Conservation (phyloP, 2,797 vertebrate genomes). For the Siniperca undulata region DNA sequence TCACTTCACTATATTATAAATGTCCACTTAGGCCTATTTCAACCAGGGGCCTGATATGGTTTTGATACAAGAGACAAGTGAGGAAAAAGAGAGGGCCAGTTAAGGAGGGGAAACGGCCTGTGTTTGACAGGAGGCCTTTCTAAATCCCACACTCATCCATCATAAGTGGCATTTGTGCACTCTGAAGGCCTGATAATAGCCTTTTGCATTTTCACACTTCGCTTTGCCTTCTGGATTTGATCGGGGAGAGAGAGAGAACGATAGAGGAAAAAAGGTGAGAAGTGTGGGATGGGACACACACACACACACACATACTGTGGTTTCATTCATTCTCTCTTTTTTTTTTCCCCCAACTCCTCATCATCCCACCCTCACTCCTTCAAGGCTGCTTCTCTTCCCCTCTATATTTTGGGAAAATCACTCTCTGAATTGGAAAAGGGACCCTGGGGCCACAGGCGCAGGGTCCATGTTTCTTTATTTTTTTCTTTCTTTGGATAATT, state of each 20-base stretch:
- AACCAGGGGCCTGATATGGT: slow-evolving; percentile 53
- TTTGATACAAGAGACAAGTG: slow-evolving; percentile 68
- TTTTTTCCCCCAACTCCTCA: slow-evolving; percentile 45
- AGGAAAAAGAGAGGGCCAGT: slow-evolving; percentile 53
- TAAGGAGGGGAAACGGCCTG: slow-evolving; percentile 55
- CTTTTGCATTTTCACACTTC: slow-evolving; percentile 88
- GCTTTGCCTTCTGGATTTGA: slow-evolving; percentile 76
- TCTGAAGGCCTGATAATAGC: slow-evolving; percentile 92
- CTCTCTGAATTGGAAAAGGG: slow-evolving; percentile 94
- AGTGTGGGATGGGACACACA: slow-evolving; percentile 31
- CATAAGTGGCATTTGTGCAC: slow-evolving; percentile 87
- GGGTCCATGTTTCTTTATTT: slow-evolving; percentile 64
- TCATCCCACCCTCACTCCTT: slow-evolving; percentile 71
- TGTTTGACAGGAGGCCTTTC: slow-evolving; percentile 82
- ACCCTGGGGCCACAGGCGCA: slow-evolving; percentile 89
- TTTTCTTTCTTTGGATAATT: slow-evolving; percentile 91
- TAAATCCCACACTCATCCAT: slow-evolving; percentile 86
- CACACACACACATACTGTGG: slow-evolving; percentile 5
- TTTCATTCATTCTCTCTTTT: slow-evolving; percentile 58
- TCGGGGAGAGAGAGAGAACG: slow-evolving; percentile 45
- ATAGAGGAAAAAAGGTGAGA: slow-evolving; percentile 48
- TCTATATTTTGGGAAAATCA: slow-evolving; percentile 87
- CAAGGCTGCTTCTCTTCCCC: slow-evolving; percentile 77
- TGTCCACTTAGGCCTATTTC: slow-evolving; percentile 54
- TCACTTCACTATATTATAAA: slow-evolving; percentile 71